Evolutionary conservation across 2,113 vertebrate genomes (phyloP).

Genomic region (Pogona vitticeps): DNA sequence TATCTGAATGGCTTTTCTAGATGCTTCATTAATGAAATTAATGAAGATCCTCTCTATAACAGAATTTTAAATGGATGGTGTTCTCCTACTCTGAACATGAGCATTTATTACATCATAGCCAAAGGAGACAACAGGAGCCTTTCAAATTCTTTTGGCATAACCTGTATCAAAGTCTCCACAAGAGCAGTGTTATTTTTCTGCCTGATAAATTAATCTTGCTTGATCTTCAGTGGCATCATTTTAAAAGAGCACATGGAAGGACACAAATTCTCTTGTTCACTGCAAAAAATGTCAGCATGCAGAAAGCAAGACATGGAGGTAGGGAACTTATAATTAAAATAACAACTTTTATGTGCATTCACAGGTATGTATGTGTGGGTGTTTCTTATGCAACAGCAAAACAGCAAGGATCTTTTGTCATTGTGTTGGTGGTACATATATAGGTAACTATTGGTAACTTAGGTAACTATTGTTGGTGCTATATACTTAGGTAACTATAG

Average conservation of each 20-base stretch:
- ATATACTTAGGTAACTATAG: too few relatives aligned
- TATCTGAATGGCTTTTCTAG: not conserved
- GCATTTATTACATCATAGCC: not conserved
- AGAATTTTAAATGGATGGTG: not conserved
- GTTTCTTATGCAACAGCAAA: not conserved
- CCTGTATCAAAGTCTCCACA: not conserved
- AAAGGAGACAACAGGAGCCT: not conserved
- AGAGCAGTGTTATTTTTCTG: not conserved
- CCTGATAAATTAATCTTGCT: constrained; percentile 8
- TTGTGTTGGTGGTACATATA: too few relatives aligned
- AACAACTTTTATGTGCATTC: not conserved
- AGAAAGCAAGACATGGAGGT: not conserved
- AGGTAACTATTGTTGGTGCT: too few relatives aligned
- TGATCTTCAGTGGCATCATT: not conserved
- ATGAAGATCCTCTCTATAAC: not conserved
- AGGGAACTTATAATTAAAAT: not conserved
- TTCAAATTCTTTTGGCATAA: not conserved
- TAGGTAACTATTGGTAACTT: too few relatives aligned
- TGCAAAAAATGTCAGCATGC: not conserved
- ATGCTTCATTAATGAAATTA: not conserved
- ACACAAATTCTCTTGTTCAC: constrained; percentile 15
- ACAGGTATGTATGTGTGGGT: not conserved
- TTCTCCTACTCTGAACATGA: not conserved
- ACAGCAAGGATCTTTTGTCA: not conserved
- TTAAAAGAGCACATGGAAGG: not conserved